Conservation (phyloP, 2,113 vertebrate genomes). For the Abramis brama region DNA sequence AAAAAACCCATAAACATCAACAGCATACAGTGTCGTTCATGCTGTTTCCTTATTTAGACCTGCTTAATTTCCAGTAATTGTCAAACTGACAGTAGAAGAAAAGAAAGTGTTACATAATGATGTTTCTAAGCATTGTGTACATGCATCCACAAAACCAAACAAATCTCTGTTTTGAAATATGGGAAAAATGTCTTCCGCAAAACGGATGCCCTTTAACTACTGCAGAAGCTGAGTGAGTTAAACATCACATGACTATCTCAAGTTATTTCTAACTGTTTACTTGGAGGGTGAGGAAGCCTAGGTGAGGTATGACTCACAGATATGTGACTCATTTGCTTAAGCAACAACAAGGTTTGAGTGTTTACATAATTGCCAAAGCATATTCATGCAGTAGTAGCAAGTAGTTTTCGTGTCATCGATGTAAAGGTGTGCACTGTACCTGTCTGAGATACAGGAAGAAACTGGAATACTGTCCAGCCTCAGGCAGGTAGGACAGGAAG, state of each 20-base stretch:
- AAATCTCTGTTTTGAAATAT: neutral
- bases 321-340: constrained; percentile 10
- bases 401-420: neutral
- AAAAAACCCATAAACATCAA: neutral
- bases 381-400: neutral
- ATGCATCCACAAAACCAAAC: constrained; percentile 4
- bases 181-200: neutral
- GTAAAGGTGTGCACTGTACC: constrained; percentile 68
- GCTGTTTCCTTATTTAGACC: neutral
- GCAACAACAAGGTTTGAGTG: neutral
- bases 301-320: neutral
- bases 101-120: neutral
- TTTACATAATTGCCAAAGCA: neutral
- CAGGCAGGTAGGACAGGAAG: constrained; percentile 91
- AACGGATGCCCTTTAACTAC: neutral
- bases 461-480: constrained; percentile 92
- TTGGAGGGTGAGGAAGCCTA: neutral
- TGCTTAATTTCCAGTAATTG: neutral
- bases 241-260: neutral
- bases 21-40: neutral
- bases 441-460: constrained; percentile 92
- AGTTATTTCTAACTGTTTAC: neutral
- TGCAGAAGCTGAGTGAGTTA: neutral
- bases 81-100: neutral
- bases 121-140: neutral